Base-by-base conservation (phyloP, 2,113 vertebrate species). In the Thermophis baileyi region DNA sequence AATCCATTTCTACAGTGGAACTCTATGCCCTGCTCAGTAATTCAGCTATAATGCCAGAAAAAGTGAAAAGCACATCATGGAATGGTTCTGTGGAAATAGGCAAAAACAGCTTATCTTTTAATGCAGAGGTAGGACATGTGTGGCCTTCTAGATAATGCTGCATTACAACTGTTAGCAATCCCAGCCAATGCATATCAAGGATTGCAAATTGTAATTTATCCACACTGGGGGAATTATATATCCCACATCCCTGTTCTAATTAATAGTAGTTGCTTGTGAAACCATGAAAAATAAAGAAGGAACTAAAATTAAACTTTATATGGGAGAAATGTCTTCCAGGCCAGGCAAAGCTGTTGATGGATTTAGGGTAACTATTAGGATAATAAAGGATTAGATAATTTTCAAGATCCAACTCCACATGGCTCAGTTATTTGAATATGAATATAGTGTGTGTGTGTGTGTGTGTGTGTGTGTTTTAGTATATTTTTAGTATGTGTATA, bases 331-430 rank as follows among this genome's bases (percentile, higher is more conserved):
- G n/a, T 40, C 16, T 22, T 81, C 69, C 69, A 40, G 69, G 16
- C 18, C 5, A 20, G 35, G 18, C 69, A 40, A 40, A 40, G 25
- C 0, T 69, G 3, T 69, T n/a, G 60, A 25, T n/a, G 11, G 30
- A 16, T 69, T 69, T 69, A 69, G 12, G 60, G 30, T 69, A 30
- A 69, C 30, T 69, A 16, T 69, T 69, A 5, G 60, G 27, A n/a
- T 69, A 16, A 16, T n/a, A n/a, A 69, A n/a, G 18, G 2, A 74
- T 74, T 74, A 35, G 14, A 74, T 35, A 7, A 74, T 74, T n/a
- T 74, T 74, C n/a, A 74, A 35, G n/a, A 74, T 74, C 90, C 91
- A 16, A 95, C 93, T 51, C 90, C n/a, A 57, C 81, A 92, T 44
- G 47, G 50, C 27, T 16, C 18, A 49, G 4, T 90, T 89, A 51